Evolutionary conservation across 2,797 vertebrate genomes (phyloP).

Genomic region (Chrysocyon brachyurus): DNA sequence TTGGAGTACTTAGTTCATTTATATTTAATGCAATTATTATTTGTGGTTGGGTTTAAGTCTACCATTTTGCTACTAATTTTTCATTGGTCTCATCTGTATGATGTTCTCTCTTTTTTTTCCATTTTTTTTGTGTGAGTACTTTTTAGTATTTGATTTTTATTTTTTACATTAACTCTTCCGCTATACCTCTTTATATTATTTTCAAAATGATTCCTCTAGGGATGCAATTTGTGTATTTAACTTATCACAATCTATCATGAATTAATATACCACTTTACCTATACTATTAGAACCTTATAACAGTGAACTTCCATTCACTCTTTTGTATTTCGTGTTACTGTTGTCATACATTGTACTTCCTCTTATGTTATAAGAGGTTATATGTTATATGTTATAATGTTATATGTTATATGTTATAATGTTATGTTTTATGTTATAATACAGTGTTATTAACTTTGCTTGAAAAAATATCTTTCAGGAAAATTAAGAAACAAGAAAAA

Average conservation of each 20-base stretch:
- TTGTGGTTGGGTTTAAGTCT: not conserved
- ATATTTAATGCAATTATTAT: conserved; percentile 40
- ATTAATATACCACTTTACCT: not conserved
- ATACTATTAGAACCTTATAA: not conserved
- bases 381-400: no score
- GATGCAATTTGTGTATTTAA: not conserved
- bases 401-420: no score
- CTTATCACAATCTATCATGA: not conserved
- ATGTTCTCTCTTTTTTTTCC: not conserved
- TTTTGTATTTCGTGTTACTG: not conserved
- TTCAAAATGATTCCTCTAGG: not conserved
- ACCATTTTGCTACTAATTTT: conserved; percentile 27
- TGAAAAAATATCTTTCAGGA: conserved; percentile 1
- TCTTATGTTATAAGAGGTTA: not conserved
- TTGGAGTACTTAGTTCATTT: not conserved
- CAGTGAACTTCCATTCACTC: not conserved
- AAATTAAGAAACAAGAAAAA: conserved; percentile 22
- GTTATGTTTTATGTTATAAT: not conserved
- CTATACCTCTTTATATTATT: not conserved
- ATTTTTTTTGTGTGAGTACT: not conserved
- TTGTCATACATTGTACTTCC: not conserved
- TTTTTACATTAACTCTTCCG: not conserved
- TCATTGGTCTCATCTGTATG: not conserved
- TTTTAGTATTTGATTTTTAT: not conserved
- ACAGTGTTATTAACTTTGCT: not conserved